Base-by-base conservation (phyloP, 2,888 invertebrate genomes). In the Arrhopalites spinosus region DNA sequence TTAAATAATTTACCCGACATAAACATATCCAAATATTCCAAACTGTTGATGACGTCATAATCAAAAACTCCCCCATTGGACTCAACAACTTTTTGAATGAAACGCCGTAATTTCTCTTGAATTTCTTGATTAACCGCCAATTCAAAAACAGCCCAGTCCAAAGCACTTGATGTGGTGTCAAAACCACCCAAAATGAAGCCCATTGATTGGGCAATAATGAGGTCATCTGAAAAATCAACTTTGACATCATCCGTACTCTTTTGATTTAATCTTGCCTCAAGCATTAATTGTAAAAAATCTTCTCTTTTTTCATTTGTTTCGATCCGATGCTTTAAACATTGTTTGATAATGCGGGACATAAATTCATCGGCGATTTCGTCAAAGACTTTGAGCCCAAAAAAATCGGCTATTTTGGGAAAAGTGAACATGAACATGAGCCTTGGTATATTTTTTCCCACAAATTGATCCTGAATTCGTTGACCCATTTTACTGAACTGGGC, bases 21-120 rank as follows among this genome's bases (percentile, higher is more conserved):
- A 23, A 68, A 23, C 68, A 68, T 68, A 25, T 68, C 68, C 23
- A 68, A n/a, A 36, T 74, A 74, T 15, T 50, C 56, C 74, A 74
- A 47, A 11, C 27, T 47, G 27, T 69, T 36, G 15, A 70, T 20
- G 1, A 5, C 13, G 2, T 75, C 75, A 29, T 75, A 75, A 1
- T 43, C 63, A 2, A 74, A 30, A 7, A 30, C 61, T 20, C 69
- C 69, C 17, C 27, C 50, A 45, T 74, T 69, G 2, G 36, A 25
- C 13, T 69, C 43, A 23, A 59, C 20, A 15, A 25, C n/a, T n/a
- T 68, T n/a, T 25, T 68, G 13, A 30, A 74, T 13, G 43, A 69
- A 69, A 5, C 29, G 20, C 1, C 29, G 59, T 1, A 74, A 15
- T 45, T 56, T 56, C 53, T 74, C 74, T 23, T 74, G 74, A 7